Percentiles rank a stretch among this genome's conserved stretches.
phyloP scores from a whole-genome alignment of 2,113 vertebrate species.

The Tetraodon nigroviridis region DNA sequence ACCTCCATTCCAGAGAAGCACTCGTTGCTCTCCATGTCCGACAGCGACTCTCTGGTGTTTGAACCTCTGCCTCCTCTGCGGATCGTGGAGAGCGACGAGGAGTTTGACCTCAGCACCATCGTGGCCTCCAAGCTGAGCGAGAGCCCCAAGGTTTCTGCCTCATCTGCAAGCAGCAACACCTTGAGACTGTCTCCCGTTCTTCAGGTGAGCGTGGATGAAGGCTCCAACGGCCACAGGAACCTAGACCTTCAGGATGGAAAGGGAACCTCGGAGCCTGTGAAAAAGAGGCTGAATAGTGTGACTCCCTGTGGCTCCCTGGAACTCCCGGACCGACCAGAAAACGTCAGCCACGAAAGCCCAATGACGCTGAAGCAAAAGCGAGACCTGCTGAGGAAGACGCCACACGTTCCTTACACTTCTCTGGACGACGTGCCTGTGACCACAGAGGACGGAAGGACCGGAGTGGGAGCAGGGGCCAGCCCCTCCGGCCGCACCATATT shows the following conservation, averaged over 20 bases:
- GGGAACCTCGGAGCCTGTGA: conserved; percentile 40
- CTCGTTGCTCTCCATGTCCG: conserved; percentile 90
- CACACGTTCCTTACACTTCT: conserved; percentile 83
- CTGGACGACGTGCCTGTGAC: conserved; percentile 75
- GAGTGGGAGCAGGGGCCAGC: conserved; percentile 54
- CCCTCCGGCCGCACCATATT: conserved; percentile 79
- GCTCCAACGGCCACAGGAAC: conserved; percentile 75
- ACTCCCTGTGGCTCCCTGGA: conserved; percentile 66
- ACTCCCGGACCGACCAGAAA: conserved; percentile 58
- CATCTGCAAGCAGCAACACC: conserved; percentile 74
- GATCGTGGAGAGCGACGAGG: conserved; percentile 94
- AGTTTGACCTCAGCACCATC: conserved; percentile 76
- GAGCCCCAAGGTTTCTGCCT: conserved; percentile 63
- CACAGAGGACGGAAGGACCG: conserved; percentile 65
- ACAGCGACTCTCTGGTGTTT: conserved; percentile 95
- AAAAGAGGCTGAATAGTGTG: conserved; percentile 37
- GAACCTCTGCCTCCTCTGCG: conserved; percentile 90
- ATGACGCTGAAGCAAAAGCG: conserved; percentile 93
- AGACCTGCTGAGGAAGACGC: conserved; percentile 87
- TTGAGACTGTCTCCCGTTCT: conserved; percentile 81
- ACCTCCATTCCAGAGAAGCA: conserved; percentile 91
- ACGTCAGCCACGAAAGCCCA: conserved; percentile 75
- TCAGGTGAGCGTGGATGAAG: conserved; percentile 90
- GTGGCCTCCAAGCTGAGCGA: conserved; percentile 51
- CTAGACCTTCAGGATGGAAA: conserved; percentile 52